These are phyloP conservation scores for Trissolcus brochymenae DNA, from an alignment of 2,888 invertebrate genomes.

Conservation along the genomic window DNA sequence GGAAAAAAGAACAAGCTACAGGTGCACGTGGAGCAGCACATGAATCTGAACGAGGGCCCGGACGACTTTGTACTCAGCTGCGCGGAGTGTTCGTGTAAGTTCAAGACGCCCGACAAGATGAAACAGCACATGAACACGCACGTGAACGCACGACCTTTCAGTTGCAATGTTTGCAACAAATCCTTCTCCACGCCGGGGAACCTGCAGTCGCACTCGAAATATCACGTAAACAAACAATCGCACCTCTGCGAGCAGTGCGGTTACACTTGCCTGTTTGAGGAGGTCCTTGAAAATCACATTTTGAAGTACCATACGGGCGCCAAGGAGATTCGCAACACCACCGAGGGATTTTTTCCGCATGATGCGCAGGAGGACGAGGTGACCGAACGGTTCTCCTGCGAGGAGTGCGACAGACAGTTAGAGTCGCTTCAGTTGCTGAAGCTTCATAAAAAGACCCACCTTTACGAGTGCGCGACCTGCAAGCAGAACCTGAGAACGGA, in stretches of 20 bases:
- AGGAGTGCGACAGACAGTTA: slow-evolving; percentile 20
- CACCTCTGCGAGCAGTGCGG: slow-evolving; percentile 43
- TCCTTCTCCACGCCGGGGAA: background rate
- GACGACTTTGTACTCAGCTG: slow-evolving; percentile 14
- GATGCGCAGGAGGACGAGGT: slow-evolving; percentile 33
- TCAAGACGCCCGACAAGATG: slow-evolving; percentile 8
- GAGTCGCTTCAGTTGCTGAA: slow-evolving; percentile 13
- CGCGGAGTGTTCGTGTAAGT: slow-evolving; percentile 6
- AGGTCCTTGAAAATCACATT: slow-evolving; percentile 38
- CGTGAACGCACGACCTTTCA: background rate
- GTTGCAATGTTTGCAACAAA: slow-evolving; percentile 12
- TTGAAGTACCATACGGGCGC: slow-evolving; percentile 15
- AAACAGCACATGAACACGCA: slow-evolving; percentile 20
- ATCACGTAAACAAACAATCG: slow-evolving; percentile 7
- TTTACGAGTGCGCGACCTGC: slow-evolving; percentile 31
- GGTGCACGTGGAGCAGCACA: slow-evolving; percentile 11
- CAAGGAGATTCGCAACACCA: background rate
- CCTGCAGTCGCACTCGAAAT: slow-evolving; percentile 9
- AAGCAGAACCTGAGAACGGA: slow-evolving; percentile 25
- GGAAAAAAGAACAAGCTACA: background rate
- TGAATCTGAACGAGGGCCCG: background rate
- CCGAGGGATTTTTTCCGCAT: slow-evolving; percentile 23
- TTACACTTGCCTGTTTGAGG: slow-evolving; percentile 22
- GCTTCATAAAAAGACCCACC: slow-evolving; percentile 22
- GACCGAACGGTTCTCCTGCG: slow-evolving; percentile 24